Evolutionary conservation across 2,888 invertebrate species (phyloP).

Genomic region (Amphipyra tragopoginis): DNA sequence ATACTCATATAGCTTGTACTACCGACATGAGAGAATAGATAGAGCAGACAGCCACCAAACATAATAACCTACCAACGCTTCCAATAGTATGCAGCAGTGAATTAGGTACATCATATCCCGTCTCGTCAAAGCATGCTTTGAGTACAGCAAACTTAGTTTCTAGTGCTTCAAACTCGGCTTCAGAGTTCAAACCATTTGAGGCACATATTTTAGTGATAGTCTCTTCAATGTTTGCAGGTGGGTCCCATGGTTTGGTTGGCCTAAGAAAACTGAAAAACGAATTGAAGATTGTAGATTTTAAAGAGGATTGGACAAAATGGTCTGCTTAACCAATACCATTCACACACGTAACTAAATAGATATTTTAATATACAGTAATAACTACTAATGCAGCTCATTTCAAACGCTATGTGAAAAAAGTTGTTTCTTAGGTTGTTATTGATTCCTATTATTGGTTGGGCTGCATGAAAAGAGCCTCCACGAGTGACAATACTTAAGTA

Average conservation of each 20-base stretch:
- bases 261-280: conserved; percentile 92
- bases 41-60: not conserved
- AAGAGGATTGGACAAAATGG: no score
- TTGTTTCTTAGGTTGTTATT: no score
- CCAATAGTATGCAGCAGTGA: conserved; percentile 93
- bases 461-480: no score
- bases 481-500: no score
- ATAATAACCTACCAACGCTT: conserved; percentile 91
- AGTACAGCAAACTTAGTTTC: conserved; percentile 92
- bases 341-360: no score
- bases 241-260: conserved; percentile 93
- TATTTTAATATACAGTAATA: no score
- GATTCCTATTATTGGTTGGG: no score
- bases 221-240: conserved; percentile 91
- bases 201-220: conserved; percentile 91
- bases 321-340: no score
- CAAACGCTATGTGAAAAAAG: no score
- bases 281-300: no score
- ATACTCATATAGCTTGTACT: no score
- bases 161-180: conserved; percentile 83
- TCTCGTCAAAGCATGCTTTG: conserved; percentile 92
- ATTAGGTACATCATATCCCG: conserved; percentile 95
- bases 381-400: no score
- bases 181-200: conserved; percentile 84
- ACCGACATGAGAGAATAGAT: not conserved